phyloP scores from a whole-genome alignment of 2,113 vertebrate species.

The Aphyosemion australe region DNA sequence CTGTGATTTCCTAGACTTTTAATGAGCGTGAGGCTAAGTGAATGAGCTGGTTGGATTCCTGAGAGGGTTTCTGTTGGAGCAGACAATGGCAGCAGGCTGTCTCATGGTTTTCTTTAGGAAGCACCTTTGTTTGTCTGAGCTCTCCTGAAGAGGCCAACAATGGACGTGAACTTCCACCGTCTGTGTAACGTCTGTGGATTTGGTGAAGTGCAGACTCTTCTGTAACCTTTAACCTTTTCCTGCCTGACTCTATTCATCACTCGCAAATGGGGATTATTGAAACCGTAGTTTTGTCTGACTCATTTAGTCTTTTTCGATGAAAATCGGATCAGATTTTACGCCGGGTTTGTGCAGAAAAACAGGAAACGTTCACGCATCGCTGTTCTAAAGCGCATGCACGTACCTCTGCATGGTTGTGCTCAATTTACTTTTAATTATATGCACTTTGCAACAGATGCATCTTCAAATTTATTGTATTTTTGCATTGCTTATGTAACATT shows the following conservation, averaged over 20 bases:
- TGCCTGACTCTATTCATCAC: not conserved
- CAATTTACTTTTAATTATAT: not conserved
- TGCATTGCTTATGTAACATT: not conserved
- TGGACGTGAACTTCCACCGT: not conserved
- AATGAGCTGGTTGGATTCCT: not conserved
- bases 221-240: not conserved
- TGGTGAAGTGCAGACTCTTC: not conserved
- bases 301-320: no score
- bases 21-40: not conserved
- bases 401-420: not conserved
- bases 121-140: not conserved
- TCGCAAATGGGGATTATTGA: not conserved
- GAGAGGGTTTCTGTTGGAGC: not conserved
- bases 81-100: not conserved
- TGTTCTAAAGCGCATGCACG: no score
- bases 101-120: not conserved
- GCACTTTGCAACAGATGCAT: constrained; percentile 10
- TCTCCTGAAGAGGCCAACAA: not conserved
- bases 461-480: not conserved
- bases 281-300: no score
- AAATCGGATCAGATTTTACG: no score
- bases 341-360: no score
- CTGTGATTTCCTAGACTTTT: no score
- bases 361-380: no score
- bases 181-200: not conserved